A percentile compares a stretch with the other conserved stretches of the same genome.
Evolutionary conservation across 2,888 invertebrate genomes (phyloP).

Genomic region (Conops quadrifasciatus): DNA sequence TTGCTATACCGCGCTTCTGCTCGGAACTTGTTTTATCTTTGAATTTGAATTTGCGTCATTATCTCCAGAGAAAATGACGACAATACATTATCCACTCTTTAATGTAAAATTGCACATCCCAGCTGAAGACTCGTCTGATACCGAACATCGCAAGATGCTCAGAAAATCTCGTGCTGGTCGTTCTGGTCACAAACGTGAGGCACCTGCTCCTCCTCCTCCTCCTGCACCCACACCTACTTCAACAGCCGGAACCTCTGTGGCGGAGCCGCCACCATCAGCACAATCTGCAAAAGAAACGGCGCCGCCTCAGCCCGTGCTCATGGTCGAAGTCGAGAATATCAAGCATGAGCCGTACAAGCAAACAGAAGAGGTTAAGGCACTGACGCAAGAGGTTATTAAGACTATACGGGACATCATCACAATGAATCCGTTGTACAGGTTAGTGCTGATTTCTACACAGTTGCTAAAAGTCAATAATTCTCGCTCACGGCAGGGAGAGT

Average conservation of each 20-base stretch:
- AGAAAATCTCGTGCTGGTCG: conserved; percentile 59
- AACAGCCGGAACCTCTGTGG: conserved; percentile 31
- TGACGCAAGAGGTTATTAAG: conserved; percentile 96
- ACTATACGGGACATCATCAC: conserved; percentile 97
- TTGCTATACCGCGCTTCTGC: not conserved
- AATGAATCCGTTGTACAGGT: conserved; percentile 92
- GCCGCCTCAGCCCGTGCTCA: conserved; percentile 71
- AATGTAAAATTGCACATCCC: conserved; percentile 83
- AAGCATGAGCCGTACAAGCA: conserved; percentile 87
- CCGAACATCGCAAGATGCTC: conserved; percentile 64
- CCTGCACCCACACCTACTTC: conserved; percentile 34
- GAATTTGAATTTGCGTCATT: conserved; percentile 38
- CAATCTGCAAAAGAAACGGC: not conserved
- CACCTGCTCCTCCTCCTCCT: conserved; percentile 25
- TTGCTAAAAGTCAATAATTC: no score
- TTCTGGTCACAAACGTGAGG: conserved; percentile 60
- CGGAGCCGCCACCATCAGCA: conserved; percentile 38
- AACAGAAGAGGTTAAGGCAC: conserved; percentile 94
- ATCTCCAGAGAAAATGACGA: conserved; percentile 69
- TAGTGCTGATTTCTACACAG: conserved; percentile 35
- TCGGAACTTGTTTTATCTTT: conserved; percentile 34
- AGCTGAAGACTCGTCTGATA: conserved; percentile 74
- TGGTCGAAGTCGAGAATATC: conserved; percentile 95
- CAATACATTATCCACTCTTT: conserved; percentile 84
- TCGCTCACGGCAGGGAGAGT: conserved; percentile 75